phyloP scores from a whole-genome alignment of 2,888 invertebrate genomes.

The Thymelicus lineola region DNA sequence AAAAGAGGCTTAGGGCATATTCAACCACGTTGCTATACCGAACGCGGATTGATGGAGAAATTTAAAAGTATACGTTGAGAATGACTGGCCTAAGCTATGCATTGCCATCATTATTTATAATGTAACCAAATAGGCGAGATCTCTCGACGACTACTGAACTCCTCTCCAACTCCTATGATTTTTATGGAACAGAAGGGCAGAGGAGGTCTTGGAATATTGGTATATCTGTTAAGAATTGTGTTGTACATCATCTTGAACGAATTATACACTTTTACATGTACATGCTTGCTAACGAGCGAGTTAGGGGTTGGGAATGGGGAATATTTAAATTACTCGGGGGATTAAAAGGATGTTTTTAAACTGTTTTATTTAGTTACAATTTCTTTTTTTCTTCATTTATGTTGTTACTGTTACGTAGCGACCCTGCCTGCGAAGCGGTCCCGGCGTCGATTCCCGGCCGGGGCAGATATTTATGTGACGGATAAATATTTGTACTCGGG shows the following conservation, averaged over 20 bases:
- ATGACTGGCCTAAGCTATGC: constrained; percentile 46
- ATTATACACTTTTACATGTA: constrained; percentile 62
- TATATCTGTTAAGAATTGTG: constrained; percentile 63
- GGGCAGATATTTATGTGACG: too few species aligned
- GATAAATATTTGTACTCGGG: too few species aligned
- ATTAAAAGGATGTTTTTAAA: constrained; percentile 4
- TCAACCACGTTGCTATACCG: too few species aligned
- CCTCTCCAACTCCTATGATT: constrained; percentile 18
- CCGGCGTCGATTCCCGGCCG: too few species aligned
- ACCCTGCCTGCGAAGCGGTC: too few species aligned
- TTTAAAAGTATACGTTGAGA: constrained; percentile 14
- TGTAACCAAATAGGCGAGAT: constrained; percentile 56
- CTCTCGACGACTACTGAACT: constrained; percentile 42
- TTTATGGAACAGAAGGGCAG: constrained; percentile 28
- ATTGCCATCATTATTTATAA: constrained; percentile 70
- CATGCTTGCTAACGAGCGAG: constrained; percentile 49
- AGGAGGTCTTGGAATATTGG: constrained; percentile 54
- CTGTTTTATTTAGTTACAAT: not conserved
- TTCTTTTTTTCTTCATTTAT: not conserved
- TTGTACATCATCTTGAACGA: constrained; percentile 67
- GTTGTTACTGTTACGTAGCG: not conserved
- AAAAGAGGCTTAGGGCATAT: too few species aligned
- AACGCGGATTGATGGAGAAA: too few species aligned
- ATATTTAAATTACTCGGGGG: constrained; percentile 20
- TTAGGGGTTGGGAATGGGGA: constrained; percentile 28